Conservation (phyloP, 2,888 invertebrate species). For the Parnassius smintheus region DNA sequence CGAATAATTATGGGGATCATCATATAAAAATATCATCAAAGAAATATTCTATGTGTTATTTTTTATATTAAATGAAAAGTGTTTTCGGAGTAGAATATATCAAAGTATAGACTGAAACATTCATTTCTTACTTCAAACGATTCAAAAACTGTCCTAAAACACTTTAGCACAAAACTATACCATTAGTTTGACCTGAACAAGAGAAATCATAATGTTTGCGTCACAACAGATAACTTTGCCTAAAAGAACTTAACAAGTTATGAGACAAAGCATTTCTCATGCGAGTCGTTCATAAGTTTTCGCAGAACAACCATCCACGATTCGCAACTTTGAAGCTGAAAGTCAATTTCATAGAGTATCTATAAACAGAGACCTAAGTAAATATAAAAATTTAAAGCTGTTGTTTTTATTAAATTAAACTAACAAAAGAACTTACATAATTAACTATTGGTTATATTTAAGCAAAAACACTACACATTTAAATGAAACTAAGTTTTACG, state of each 20-base stretch:
- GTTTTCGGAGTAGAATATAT: too few relatives aligned
- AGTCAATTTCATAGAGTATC: slow-evolving; percentile 20
- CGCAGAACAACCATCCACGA: slow-evolving; percentile 24
- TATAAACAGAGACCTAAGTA: slow-evolving; percentile 2
- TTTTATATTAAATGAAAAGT: too few relatives aligned
- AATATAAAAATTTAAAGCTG: background rate
- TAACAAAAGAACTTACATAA: background rate
- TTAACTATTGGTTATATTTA: too few relatives aligned
- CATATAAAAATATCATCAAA: too few relatives aligned
- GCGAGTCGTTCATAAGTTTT: slow-evolving; percentile 24
- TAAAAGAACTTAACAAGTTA: slow-evolving; percentile 25
- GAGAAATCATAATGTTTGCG: slow-evolving; percentile 16
- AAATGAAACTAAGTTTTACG: too few relatives aligned
- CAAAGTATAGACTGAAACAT: too few relatives aligned
- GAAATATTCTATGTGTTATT: too few relatives aligned
- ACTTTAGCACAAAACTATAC: slow-evolving; percentile 13
- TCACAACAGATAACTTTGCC: slow-evolving; percentile 21
- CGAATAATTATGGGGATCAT: too few relatives aligned
- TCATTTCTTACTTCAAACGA: too few relatives aligned
- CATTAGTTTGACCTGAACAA: slow-evolving; percentile 11
- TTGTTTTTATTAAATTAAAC: background rate
- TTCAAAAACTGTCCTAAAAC: slow-evolving; percentile 1
- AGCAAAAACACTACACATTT: too few relatives aligned
- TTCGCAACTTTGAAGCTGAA: slow-evolving; percentile 23
- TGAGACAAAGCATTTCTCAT: slow-evolving; percentile 27